phyloP scores from a whole-genome alignment of 2,888 invertebrate genomes.

The Macrosiphum euphorbiae region DNA sequence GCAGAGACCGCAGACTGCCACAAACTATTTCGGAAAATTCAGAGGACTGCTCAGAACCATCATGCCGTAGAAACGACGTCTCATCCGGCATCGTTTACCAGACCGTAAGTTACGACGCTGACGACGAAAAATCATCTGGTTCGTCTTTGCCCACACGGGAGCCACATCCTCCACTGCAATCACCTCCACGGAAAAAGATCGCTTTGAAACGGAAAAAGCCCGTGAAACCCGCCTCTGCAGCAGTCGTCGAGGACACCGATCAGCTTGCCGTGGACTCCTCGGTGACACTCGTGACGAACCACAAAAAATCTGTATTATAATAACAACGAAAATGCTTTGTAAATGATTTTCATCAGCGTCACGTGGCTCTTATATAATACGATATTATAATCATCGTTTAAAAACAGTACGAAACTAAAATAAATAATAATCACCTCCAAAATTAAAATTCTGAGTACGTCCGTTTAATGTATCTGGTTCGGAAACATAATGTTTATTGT shows the following conservation, averaged over 20 bases:
- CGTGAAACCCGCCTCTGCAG: background rate
- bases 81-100: background rate
- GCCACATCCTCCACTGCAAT: background rate
- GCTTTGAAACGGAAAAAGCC: background rate
- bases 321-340: background rate
- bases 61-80: background rate
- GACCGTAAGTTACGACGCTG: background rate
- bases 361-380: background rate
- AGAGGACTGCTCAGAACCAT: background rate
- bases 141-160: background rate
- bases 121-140: background rate
- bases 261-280: background rate
- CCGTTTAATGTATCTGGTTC: background rate
- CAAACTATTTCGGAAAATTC: background rate
- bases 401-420: background rate
- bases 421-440: background rate
- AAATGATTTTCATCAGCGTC: background rate
- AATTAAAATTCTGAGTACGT: background rate
- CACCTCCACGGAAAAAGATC: background rate
- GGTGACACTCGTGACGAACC: background rate
- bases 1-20: background rate
- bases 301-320: background rate
- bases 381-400: background rate
- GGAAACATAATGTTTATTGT: background rate
- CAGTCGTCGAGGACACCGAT: background rate